Conservation (phyloP, 2,888 invertebrate genomes). For the Penaeus monodon region DNA sequence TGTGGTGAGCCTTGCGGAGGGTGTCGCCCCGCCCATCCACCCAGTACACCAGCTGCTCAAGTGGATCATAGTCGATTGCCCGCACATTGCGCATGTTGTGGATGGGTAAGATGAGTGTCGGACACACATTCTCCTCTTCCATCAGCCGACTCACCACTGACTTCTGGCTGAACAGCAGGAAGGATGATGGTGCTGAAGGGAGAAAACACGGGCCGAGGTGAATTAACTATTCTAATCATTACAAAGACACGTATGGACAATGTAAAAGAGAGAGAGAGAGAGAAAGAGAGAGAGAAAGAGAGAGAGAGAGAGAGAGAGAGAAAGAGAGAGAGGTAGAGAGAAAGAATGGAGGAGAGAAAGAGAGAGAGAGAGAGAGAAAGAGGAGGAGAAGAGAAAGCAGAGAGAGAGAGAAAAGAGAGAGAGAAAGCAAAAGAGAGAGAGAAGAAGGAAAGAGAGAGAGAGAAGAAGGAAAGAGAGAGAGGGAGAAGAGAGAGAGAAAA, state of each 20-base stretch:
- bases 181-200: constrained; percentile 82
- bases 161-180: constrained; percentile 87
- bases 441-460: no score
- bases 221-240: background rate
- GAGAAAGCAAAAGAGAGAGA: no score
- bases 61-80: constrained; percentile 90
- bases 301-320: no score
- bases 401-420: no score
- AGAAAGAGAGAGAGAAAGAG: no score
- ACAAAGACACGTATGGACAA: background rate
- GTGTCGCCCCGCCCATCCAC: constrained; percentile 76
- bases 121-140: constrained; percentile 73
- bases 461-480: no score
- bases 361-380: no score
- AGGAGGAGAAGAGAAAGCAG: no score
- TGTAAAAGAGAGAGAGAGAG: background rate
- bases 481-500: accelerated
- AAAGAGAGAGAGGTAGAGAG: no score
- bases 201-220: background rate
- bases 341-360: no score
- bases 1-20: constrained; percentile 79
- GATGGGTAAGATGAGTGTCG: constrained; percentile 59
- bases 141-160: constrained; percentile 85
- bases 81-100: constrained; percentile 70
- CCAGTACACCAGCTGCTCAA: constrained; percentile 92